Percentiles rank a stretch among this genome's conserved stretches.
These are phyloP conservation scores for Neolamprologus longior DNA, from an alignment of 2,113 vertebrate species.

Conservation along the genomic window DNA sequence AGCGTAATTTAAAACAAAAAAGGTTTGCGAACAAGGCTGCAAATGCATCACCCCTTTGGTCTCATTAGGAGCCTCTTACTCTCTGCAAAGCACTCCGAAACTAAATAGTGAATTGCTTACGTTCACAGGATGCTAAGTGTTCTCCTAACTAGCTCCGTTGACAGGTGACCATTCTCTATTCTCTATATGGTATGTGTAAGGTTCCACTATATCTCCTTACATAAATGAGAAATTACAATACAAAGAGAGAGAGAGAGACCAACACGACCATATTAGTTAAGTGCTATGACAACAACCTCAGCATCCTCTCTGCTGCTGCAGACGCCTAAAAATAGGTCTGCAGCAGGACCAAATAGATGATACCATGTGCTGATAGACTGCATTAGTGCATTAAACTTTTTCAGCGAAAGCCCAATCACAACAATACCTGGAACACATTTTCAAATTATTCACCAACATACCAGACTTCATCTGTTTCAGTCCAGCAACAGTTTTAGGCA, in stretches of 20 bases:
- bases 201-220: background rate
- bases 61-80: background rate
- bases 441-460: background rate
- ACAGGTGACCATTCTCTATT: background rate
- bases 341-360: slow-evolving; percentile 4
- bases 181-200: background rate
- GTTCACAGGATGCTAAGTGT: background rate
- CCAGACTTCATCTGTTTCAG: background rate
- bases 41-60: background rate
- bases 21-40: background rate
- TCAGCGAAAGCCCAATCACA: background rate
- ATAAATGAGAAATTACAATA: background rate
- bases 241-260: background rate
- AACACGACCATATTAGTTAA: background rate
- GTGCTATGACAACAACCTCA: background rate
- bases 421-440: background rate
- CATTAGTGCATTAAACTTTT: background rate
- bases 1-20: background rate
- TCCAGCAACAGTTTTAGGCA: background rate
- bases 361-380: slow-evolving; percentile 6
- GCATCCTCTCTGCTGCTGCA: background rate
- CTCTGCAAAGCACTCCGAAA: background rate
- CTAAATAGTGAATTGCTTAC: background rate
- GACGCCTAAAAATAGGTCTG: slow-evolving; percentile 15
- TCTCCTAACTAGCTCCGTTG: background rate